Base-by-base conservation (phyloP, 1,140 invertebrate genomes). In the Dermatophagoides farinae region DNA sequence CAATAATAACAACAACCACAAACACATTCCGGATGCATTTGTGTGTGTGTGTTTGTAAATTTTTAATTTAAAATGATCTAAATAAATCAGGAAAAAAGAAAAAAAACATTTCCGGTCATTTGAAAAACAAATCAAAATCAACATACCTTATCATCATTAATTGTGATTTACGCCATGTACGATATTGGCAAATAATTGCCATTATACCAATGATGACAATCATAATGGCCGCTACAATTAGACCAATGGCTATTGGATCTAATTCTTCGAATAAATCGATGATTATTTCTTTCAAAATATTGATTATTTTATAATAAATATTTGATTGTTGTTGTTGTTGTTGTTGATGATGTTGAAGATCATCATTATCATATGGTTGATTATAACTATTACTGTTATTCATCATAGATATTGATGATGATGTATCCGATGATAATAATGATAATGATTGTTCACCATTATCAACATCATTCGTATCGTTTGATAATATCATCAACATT, bases 171-270 rank as follows among this genome's bases (percentile, higher is more conserved):
- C 14, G 1, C 53, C 53, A 55, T 31, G 39, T 55, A 14, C 25
- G 53, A 40, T 31, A 55, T 40, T 55, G 53, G 39, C 25, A 55
- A 12, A 55, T 22, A 16, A 55, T 55, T 39, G 53, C 53, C 12
- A 55, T 38, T n/a, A 40, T n/a, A 14, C 53, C 53, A 38, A 55
- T 31, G 11, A 55, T 55, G 5, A 23, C 53, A 39, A 55, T 55
- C 4, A 44, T 40, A 16, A 55, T 12, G 12, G 53, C 5, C 14
- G 39, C 25, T 1, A 55, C 5, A 25, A 55, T 55, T 11, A 55
- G 25, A 39, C 14, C 20, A 8, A 38, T 23, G 1, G 25, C 53
- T 5, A 55, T 2, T 41, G 53, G 25, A 44, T 55, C 53, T 4
- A 55, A 20, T 12, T 55, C 53, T 25, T 23, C 4, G 1, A 31